phyloP scores from a whole-genome alignment of 2,113 vertebrate genomes.

The Erinaceus europaeus region DNA sequence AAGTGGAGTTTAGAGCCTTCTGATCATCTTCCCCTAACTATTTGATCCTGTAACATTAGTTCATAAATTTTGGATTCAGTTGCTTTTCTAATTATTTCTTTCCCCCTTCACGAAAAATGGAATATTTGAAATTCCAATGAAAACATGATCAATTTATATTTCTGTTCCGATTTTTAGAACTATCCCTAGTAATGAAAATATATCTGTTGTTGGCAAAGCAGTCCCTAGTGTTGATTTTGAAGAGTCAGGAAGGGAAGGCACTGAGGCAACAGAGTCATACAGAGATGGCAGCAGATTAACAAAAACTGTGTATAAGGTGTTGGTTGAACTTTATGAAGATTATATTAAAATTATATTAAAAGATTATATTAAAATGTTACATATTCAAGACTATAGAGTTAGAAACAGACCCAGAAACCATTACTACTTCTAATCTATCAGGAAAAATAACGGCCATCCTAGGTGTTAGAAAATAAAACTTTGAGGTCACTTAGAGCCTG shows the following conservation, averaged over 20 bases:
- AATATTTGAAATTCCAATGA: conserved; percentile 64
- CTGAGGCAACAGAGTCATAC: background rate
- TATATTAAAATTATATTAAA: background rate
- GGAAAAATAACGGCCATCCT: background rate
- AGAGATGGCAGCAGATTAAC: background rate
- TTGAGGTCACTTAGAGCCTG: background rate
- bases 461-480: background rate
- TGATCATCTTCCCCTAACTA: too few relatives aligned
- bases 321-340: background rate
- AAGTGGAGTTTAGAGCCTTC: too few relatives aligned
- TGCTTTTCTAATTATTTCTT: conserved; percentile 54
- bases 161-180: conserved; percentile 50
- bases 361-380: background rate
- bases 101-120: conserved; percentile 34
- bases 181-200: conserved; percentile 62
- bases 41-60: conserved; percentile 43
- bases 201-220: conserved; percentile 59
- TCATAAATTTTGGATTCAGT: conserved; percentile 59
- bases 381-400: background rate
- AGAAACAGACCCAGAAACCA: background rate
- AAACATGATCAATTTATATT: conserved; percentile 34
- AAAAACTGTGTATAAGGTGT: background rate
- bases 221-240: background rate
- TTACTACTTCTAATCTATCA: background rate
- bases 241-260: background rate